Conservation (phyloP, 1,140 invertebrate species). For the Pogonomyrmex barbatus region DNA sequence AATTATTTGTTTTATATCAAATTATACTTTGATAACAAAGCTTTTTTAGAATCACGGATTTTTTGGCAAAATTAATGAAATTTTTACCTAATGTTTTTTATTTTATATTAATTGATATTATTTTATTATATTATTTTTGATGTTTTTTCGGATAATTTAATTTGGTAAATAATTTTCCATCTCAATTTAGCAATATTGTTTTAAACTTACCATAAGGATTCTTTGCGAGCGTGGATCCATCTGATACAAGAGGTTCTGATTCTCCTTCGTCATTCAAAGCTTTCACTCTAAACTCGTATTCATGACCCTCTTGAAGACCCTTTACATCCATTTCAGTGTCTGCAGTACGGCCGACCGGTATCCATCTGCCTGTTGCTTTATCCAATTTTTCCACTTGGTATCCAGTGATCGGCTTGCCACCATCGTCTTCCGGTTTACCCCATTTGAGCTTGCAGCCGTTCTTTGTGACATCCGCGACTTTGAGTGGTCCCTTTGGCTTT, state of each 20-base stretch:
- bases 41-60: neutral
- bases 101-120: neutral
- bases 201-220: conserved; percentile 94
- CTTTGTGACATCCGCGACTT: conserved; percentile 97
- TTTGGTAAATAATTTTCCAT: neutral
- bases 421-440: conserved; percentile 99
- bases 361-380: conserved; percentile 96
- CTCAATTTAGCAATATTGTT: neutral
- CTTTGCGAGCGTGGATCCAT: conserved; percentile 94
- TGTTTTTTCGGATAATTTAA: neutral
- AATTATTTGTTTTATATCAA: neutral
- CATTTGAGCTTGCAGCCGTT: conserved; percentile 96
- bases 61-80: neutral
- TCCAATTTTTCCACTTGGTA: conserved; percentile 99
- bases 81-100: neutral
- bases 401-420: conserved; percentile 97
- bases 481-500: conserved; percentile 96
- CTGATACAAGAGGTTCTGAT: conserved; percentile 97
- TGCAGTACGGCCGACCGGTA: conserved; percentile 94
- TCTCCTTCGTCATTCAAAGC: conserved; percentile 99
- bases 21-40: neutral
- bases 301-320: conserved; percentile 96
- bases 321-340: conserved; percentile 96
- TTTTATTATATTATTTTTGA: neutral
- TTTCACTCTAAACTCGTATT: conserved; percentile 98